Base-by-base conservation (phyloP, 2,888 invertebrate genomes). In the Tipula confusa region DNA sequence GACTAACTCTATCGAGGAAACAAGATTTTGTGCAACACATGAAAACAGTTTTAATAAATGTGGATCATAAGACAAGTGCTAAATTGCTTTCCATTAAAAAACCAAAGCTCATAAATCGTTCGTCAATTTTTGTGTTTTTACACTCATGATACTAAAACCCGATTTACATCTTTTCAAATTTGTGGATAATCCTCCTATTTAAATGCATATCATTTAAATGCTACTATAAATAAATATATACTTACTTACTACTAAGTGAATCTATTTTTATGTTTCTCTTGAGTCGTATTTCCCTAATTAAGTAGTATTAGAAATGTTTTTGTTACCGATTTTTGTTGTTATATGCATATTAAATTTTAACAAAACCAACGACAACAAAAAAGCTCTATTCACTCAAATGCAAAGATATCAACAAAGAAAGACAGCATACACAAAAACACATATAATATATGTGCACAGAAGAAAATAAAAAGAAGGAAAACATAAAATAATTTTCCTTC, bases 261-360 rank as follows among this genome's bases (percentile, higher is more conserved):
- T 64, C 24, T 64, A 18, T 18, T 9, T 24, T 64, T n/a, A 64
- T 64, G 18, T 64, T 64, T 9, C 64, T 64, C 64, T 64, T 9
- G 64, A 64, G 64, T 64, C 64, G 24, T 64, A 64, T 64, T 64
- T 64, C 24, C 64, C 64, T 64, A 64, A 64, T 64, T 64, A 64
- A 64, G 64, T 64, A 24, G 64, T 64, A 64, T 24, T 24, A 64
- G 18, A 64, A 64, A 64, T 24, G 18, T 64, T 48, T 18, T 48
- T n/a, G n/a, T 38, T 38, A 2, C 48, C 15, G 18, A 15, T 18
- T n/a, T n/a, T 48, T 48, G 15, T 48, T 48, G 18, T 48, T 64
- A 24, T 64, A 64, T 24, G 24, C 24, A 24, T 64, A 64, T 24
- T 64, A 64, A 64, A 24, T 64, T 64, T 64, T 64, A 24, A 18